Evolutionary conservation across 2,113 vertebrate species (phyloP), one percentile per base, ranked within the genome.

Genomic region (Okapia johnstoni): DNA sequence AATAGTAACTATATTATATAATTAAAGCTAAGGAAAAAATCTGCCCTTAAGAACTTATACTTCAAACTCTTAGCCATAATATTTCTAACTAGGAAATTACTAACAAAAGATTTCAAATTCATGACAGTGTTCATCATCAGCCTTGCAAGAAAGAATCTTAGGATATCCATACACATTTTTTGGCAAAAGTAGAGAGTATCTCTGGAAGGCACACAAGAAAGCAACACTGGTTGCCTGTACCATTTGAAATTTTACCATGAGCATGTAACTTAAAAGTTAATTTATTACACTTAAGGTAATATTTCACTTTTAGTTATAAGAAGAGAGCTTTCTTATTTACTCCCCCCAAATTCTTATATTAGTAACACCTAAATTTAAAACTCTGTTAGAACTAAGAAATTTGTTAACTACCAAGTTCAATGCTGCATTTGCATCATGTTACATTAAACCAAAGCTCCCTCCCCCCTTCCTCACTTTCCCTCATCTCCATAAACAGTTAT

Each of bases 31-130:
- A 95, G 12, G 63, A 33, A 89, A 83, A 95, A 61, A 26, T 6
- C 13, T 92, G 7, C 6, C 36, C 33, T 26, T 93, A 61, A 91
- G 48, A 85, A 81, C 40, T 88, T 61, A 52, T 8, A 55, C 30
- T 95, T 90, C 26, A 43, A 88, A 89, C 46, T 80, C 52, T 88
- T 61, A 88, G 60, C 61, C 40, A 76, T 57, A 89, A 52, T 25
- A 89, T 58, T 96, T 94, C 25, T 48, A 84, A 94, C n/a, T 23
- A 85, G 66, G 77, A 91, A 54, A 85, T 33, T 79, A 66, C 28
- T 40, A 60, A 85, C 57, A 80, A 54, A 94, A 88, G 15, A 88
- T 85, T 89, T 91, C 48, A 95, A 97, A 93, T 80, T 86, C 40
- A 88, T 84, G 61, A 85, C 23, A 19, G 16, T 80, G 6, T 52